These are phyloP conservation scores for Limanda limanda DNA, from an alignment of 2,113 vertebrate species.

Conservation along the genomic window DNA sequence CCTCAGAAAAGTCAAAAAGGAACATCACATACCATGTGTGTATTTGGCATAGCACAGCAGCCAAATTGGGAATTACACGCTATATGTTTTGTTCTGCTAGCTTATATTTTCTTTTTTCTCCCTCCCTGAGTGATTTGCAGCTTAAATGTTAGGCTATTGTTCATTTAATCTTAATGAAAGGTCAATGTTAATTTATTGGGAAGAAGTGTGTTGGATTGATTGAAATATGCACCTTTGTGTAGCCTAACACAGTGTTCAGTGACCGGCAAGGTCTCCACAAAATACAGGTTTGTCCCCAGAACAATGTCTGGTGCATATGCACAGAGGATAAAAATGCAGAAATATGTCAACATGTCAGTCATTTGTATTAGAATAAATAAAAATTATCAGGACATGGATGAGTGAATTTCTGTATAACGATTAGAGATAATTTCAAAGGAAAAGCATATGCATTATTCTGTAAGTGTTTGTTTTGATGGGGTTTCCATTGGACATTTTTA, in stretches of 20 bases:
- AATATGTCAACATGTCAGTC: neutral
- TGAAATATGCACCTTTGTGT: too few species aligned
- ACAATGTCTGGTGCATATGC: neutral
- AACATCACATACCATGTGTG: too few species aligned
- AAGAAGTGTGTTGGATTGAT: too few species aligned
- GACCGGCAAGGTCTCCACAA: neutral
- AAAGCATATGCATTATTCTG: too few species aligned
- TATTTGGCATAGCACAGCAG: slow-evolving; percentile 2
- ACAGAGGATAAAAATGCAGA: neutral
- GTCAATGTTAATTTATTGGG: slow-evolving; percentile 10
- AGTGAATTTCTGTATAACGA: too few species aligned
- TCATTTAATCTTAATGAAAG: slow-evolving; percentile 24
- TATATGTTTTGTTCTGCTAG: slow-evolving; percentile 5
- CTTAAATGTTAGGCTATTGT: slow-evolving; percentile 11
- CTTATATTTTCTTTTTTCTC: slow-evolving; percentile 13
- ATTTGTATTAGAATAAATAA: neutral
- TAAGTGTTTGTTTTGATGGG: too few species aligned
- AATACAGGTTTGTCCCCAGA: neutral
- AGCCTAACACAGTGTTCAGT: too few species aligned
- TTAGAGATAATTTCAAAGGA: too few species aligned
- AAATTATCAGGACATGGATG: neutral
- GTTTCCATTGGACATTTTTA: too few species aligned
- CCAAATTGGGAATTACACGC: neutral
- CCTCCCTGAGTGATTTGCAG: neutral
- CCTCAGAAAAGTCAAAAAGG: too few species aligned